Evolutionary conservation across 53 echinoderm and acorn worm genomes (phyloP).

Genomic region (Holothuria scabra): DNA sequence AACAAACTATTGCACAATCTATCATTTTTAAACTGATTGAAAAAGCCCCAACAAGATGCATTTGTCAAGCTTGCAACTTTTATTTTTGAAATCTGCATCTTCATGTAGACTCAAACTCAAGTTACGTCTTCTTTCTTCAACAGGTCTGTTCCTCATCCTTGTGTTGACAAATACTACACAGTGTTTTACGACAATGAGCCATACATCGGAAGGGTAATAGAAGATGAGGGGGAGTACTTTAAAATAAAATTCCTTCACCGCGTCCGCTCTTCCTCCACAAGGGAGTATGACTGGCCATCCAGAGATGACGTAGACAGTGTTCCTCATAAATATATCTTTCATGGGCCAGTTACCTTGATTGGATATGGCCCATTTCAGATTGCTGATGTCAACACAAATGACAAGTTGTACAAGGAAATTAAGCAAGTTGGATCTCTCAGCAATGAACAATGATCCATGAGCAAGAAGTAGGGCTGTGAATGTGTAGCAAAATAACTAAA

Average conservation of each 20-base stretch:
- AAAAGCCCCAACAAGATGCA: no score
- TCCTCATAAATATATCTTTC: background rate
- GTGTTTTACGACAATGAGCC: background rate
- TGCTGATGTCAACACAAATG: background rate
- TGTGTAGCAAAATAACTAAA: no score
- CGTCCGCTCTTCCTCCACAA: background rate
- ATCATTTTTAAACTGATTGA: no score
- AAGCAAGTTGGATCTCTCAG: no score
- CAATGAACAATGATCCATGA: no score
- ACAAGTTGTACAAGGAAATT: background rate
- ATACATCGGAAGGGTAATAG: background rate
- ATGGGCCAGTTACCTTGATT: background rate
- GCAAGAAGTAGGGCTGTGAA: no score
- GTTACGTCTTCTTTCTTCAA: background rate
- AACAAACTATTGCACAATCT: no score
- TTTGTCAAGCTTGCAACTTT: no score
- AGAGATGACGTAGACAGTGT: background rate
- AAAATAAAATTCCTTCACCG: background rate
- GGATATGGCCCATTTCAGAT: background rate
- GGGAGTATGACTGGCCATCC: background rate
- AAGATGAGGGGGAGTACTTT: background rate
- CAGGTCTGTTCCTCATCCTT: background rate
- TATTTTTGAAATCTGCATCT: no score
- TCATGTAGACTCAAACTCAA: no score
- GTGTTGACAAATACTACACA: slow-evolving; percentile 10